These are phyloP conservation scores for Nymphicus hollandicus DNA, from an alignment of 2,113 vertebrate genomes.

Conservation along the genomic window DNA sequence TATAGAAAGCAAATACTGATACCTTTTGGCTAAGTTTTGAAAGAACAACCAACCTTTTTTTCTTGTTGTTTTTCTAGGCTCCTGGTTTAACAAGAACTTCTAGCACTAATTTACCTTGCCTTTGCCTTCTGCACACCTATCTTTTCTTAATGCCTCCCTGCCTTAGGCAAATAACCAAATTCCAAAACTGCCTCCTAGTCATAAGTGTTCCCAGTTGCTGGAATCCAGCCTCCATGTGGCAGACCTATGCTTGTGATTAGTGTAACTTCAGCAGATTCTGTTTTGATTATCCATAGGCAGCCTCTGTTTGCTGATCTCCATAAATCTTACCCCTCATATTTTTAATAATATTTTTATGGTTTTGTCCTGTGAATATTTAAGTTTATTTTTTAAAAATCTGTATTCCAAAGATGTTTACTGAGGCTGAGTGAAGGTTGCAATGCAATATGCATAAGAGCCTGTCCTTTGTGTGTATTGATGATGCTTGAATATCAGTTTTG, in stretches of 20 bases:
- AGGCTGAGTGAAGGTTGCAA: not conserved
- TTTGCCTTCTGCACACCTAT: not conserved
- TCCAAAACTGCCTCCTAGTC: not conserved
- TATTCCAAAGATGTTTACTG: constrained; percentile 2
- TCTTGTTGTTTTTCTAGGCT: not conserved
- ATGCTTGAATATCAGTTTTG: not conserved
- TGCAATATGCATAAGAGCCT: not conserved
- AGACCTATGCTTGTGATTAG: not conserved
- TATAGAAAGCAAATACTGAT: not conserved
- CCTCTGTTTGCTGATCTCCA: not conserved
- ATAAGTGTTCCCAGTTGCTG: not conserved
- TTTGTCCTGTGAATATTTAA: constrained; percentile 35
- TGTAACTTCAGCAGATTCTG: not conserved
- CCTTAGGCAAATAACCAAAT: not conserved
- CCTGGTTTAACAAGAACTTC: not conserved
- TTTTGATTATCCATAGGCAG: not conserved
- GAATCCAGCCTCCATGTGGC: not conserved
- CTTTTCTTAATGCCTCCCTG: not conserved
- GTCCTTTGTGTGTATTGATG: not conserved
- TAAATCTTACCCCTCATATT: not conserved
- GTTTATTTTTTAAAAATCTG: not conserved
- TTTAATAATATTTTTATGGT: not conserved
- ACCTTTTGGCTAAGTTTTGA: not conserved
- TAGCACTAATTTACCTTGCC: not conserved
- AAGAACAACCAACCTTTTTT: not conserved